A percentile compares a stretch with the other conserved stretches of the same genome.
These are phyloP conservation scores for Sinocyclocheilus anophthalmus DNA, from an alignment of 2,113 vertebrate genomes.

Conservation along the genomic window DNA sequence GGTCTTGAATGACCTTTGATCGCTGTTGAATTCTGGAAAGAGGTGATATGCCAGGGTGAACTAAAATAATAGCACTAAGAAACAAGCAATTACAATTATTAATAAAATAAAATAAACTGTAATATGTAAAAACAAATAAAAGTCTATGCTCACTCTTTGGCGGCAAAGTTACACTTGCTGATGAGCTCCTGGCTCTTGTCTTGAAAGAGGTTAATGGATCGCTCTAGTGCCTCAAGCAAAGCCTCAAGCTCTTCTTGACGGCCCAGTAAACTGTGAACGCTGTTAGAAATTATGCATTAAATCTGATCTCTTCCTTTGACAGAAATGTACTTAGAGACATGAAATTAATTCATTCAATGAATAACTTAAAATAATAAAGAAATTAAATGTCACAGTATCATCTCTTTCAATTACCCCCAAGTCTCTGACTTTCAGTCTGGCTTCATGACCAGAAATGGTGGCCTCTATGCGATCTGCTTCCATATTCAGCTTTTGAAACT, in stretches of 20 bases:
- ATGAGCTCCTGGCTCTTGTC: conserved; percentile 72
- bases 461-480: conserved; percentile 81
- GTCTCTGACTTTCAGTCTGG: conserved; percentile 75
- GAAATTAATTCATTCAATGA: background rate
- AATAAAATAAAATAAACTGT: background rate
- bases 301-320: background rate
- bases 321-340: background rate
- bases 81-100: background rate
- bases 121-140: background rate
- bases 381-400: background rate
- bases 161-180: conserved; percentile 71
- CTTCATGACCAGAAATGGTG: conserved; percentile 79
- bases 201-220: conserved; percentile 70
- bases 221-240: conserved; percentile 76
- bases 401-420: conserved; percentile 76
- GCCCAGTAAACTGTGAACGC: conserved; percentile 77
- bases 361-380: background rate
- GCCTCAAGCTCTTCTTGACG: conserved; percentile 80
- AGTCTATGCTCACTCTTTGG: conserved; percentile 67
- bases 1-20: conserved; percentile 63
- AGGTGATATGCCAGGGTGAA: background rate
- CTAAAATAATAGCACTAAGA: background rate
- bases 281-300: conserved; percentile 58
- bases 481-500: conserved; percentile 79
- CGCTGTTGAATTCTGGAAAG: conserved; percentile 76